Evolutionary conservation across 2,888 invertebrate species (phyloP), one percentile per base, ranked within the genome.

Genomic region (Meliscaeva auricollis): DNA sequence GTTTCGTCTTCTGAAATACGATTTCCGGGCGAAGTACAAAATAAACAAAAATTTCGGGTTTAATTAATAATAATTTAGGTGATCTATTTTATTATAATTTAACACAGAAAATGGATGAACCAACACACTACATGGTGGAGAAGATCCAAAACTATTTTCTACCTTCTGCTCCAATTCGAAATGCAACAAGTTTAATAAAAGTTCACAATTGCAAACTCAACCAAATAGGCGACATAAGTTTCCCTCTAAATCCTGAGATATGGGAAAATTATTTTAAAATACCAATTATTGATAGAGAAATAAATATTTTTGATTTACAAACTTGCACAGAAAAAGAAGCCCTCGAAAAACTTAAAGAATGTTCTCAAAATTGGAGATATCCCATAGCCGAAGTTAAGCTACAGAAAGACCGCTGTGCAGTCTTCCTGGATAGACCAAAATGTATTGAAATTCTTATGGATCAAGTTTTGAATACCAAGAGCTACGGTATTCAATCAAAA

Each of bases 161-260:
- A 5, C 35, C 50, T 0, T 26, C 52, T 15, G 48, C 44, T 22
- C 15, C 66, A 3, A 41, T 17, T 0, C 50, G 73, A 20, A 74
- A 83, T 22, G 72, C 80, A 32, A 87, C 87, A 72, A 80, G 79
- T 78, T 89, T 93, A 35, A 91, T 96, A 44, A 94, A 94, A 91
- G 93, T 93, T 88, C 95, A 95, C 88, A 93, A 91, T 1, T 94
- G 94, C 87, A 93, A 94, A 87, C 90, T 95, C 6, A 89, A 92
- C 72, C 89, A 90, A 44, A 90, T 93, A 52, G 96, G 96, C 8
- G 96, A 96, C 87, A 91, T 95, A 4, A 95, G 94, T 92, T 95
- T 96, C 90, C 94, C 94, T 9, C 91, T 93, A 75, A 93, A 92
- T 60, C 88, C 93, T 22, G 92, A 93, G 88, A 93, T 94, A 68